Percentiles rank a stretch among this genome's conserved stretches.
Evolutionary conservation across 2,113 vertebrate species (phyloP).

Genomic region (Axis porcinus): DNA sequence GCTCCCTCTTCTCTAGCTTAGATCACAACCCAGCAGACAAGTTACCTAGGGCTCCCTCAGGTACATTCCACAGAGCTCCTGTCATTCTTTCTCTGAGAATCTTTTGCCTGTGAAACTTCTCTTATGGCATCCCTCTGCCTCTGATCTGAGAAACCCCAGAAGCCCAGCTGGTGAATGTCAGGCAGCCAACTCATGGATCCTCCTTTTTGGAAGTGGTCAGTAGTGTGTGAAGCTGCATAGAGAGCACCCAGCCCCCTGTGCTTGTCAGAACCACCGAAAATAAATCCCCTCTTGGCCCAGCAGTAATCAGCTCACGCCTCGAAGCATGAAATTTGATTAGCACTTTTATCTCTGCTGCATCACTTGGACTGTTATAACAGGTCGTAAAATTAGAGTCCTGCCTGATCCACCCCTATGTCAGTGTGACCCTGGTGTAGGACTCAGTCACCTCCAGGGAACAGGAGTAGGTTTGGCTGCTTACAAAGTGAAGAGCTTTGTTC

Average conservation of each 20-base stretch:
- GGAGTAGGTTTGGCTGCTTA: neutral
- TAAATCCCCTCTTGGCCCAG: constrained; percentile 49
- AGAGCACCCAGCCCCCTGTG: neutral
- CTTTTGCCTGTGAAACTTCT: neutral
- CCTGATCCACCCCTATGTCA: constrained; percentile 11
- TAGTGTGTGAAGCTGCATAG: neutral
- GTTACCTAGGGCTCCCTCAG: neutral
- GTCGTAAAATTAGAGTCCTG: constrained; percentile 45
- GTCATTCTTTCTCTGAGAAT: neutral
- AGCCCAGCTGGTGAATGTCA: neutral
- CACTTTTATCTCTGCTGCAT: constrained; percentile 57
- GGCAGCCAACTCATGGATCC: neutral
- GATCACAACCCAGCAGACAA: neutral
- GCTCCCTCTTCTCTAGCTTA: neutral
- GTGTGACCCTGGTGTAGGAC: constrained; percentile 42
- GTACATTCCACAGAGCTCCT: neutral
- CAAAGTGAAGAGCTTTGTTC: neutral
- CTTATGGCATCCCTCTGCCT: neutral
- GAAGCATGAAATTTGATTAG: constrained; percentile 75
- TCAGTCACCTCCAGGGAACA: constrained; percentile 16
- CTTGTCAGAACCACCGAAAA: constrained; percentile 42
- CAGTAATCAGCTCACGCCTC: constrained; percentile 57
- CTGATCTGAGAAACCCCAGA: neutral
- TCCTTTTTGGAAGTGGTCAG: constrained; percentile 6
- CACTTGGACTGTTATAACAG: constrained; percentile 40